Conservation (phyloP, 2,888 invertebrate genomes). For the Ecliptopera silaceata region DNA sequence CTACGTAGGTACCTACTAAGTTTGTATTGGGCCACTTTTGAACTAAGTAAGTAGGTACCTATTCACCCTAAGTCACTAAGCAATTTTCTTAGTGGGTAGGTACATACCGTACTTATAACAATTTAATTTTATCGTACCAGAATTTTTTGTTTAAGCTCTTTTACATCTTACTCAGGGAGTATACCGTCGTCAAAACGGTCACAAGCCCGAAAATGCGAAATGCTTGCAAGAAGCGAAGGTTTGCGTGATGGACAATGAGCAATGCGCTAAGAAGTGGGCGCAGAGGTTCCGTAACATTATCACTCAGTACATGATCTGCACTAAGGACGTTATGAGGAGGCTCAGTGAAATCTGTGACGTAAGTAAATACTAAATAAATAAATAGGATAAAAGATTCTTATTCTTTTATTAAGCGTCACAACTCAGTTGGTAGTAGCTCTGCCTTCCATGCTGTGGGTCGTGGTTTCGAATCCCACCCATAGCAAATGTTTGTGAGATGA, state of each 20-base stretch:
- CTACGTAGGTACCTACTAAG: no score
- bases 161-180: conserved; percentile 59
- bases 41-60: no score
- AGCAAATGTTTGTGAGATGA: no score
- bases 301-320: conserved; percentile 75
- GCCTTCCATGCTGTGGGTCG: no score
- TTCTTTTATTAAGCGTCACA: no score
- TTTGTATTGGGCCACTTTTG: no score
- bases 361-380: conserved; percentile 41
- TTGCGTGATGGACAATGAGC: conserved; percentile 75
- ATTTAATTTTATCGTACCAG: background rate
- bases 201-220: conserved; percentile 64
- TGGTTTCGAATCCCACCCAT: no score
- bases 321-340: conserved; percentile 72
- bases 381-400: background rate
- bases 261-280: conserved; percentile 76
- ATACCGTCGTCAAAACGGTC: conserved; percentile 59
- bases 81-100: no score
- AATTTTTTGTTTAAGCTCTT: background rate
- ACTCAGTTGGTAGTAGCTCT: no score
- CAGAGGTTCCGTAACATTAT: conserved; percentile 68
- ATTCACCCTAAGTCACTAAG: no score
- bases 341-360: conserved; percentile 74
- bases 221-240: conserved; percentile 74
- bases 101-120: no score